Base-by-base conservation (phyloP, 2,113 vertebrate species). In the pig (Sus scrofa) region DNA sequence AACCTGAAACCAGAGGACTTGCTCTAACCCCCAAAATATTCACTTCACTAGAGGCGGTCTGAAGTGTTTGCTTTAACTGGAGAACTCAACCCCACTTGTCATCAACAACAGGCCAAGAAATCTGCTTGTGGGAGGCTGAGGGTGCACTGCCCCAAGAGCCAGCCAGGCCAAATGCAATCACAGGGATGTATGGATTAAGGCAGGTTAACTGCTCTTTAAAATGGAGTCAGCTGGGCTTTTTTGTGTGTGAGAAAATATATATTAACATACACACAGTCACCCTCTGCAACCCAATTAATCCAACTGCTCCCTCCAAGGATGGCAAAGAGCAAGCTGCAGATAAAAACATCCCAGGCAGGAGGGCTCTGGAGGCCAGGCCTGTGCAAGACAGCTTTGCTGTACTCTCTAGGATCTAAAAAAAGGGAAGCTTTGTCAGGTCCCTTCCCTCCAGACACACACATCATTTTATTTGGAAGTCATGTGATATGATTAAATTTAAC, bases 381-480 rank as follows among this genome's bases (percentile, higher is more conserved):
- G 65, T 65, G 11, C 34, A 75, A 88, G 71, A 93, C 20, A 44
- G 50, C 78, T 68, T 13, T 34, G 37, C 79, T 91, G 16, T 74
- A 54, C 83, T 88, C 91, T 77, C 67, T 11, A 34, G 14, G 37
- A 82, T 71, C 67, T 78, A 34, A 88, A 86, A 95, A 90, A 81
- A 88, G 20, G 24, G 68, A 27, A 86, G 91, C 74, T 95, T 91
- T 94, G 86, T 91, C 82, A 83, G 83, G 86, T 79, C 77, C 86
- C 82, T 96, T 86, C 73, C 75, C 58, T 96, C 63, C 68, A 97
- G 84, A 91, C 93, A 93, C 75, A 96, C 90, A 91, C 73, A 93
- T 88, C 96, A 94, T 97, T 96, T 95, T 94, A 96, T 95, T 93
- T 93, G 89, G 93, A 97, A 96, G 91, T 93, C 97, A 97, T 93